These are phyloP conservation scores for Eira barbara DNA, from an alignment of 2,113 vertebrate species.

Conservation along the genomic window DNA sequence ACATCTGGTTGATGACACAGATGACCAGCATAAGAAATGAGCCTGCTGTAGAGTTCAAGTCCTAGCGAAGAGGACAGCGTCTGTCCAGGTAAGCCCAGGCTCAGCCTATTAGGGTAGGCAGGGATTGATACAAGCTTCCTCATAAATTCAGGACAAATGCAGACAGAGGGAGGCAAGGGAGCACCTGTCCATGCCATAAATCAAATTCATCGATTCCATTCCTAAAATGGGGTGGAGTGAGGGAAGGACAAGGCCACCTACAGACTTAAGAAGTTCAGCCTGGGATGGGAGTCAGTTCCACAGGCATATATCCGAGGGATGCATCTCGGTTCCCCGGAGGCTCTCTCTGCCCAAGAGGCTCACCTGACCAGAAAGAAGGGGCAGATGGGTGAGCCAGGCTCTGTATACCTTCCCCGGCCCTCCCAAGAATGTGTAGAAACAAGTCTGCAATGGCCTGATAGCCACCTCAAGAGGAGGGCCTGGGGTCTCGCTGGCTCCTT, in stretches of 20 bases:
- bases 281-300: neutral
- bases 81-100: neutral
- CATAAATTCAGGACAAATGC: neutral
- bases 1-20: neutral
- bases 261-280: neutral
- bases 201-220: neutral
- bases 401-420: fast-evolving
- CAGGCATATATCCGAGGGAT: too few species aligned
- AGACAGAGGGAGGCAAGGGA: neutral
- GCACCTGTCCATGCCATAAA: neutral
- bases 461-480: neutral
- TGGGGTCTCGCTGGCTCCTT: neutral
- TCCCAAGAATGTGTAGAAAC: neutral
- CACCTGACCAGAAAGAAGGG: neutral
- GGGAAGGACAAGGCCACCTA: neutral
- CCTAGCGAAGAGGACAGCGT: neutral
- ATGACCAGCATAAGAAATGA: neutral
- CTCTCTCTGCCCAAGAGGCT: neutral
- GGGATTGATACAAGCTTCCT: neutral
- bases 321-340: neutral
- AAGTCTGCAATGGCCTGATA: fast-evolving
- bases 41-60: neutral
- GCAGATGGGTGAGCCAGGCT: neutral
- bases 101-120: neutral
- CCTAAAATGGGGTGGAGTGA: neutral